Conservation (phyloP, 2,888 invertebrate genomes). For the Agrochola lychnidis region DNA sequence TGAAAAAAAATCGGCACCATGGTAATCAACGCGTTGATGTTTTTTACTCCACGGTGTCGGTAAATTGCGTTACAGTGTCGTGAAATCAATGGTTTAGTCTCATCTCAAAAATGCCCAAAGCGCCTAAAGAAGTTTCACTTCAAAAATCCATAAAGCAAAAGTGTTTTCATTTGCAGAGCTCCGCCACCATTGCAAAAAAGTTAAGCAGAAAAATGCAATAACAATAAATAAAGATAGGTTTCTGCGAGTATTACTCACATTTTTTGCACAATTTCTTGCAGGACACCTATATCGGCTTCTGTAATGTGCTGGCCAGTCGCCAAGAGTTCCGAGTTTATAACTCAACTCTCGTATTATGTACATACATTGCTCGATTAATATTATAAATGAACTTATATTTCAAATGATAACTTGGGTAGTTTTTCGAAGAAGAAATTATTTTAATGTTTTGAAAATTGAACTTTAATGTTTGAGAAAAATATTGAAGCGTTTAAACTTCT, state of each 20-base stretch:
- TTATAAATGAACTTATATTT: conserved; percentile 53
- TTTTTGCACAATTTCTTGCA: conserved; percentile 56
- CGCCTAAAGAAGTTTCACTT: too few relatives aligned
- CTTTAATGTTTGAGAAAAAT: neutral
- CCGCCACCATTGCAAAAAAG: neutral
- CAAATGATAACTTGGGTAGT: conserved; percentile 47
- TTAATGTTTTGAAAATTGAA: neutral
- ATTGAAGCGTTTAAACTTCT: neutral
- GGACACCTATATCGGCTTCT: conserved; percentile 48
- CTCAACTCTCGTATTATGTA: conserved; percentile 27
- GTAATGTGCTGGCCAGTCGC: conserved; percentile 52
- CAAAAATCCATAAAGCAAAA: neutral
- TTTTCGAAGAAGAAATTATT: conserved; percentile 17
- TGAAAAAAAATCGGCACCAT: too few relatives aligned
- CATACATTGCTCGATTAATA: conserved; percentile 48
- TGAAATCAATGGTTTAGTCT: too few relatives aligned
- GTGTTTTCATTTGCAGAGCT: neutral
- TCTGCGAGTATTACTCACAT: conserved; percentile 42
- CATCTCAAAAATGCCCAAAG: too few relatives aligned
- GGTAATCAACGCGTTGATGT: too few relatives aligned
- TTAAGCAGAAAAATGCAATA: conserved; percentile 15
- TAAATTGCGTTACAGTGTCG: too few relatives aligned
- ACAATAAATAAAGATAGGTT: conserved; percentile 44
- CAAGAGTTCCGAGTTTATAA: conserved; percentile 46
- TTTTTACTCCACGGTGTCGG: too few relatives aligned